Base-by-base conservation (phyloP, 2,113 vertebrate species). In the Rhinopomastus cyanomelas region DNA sequence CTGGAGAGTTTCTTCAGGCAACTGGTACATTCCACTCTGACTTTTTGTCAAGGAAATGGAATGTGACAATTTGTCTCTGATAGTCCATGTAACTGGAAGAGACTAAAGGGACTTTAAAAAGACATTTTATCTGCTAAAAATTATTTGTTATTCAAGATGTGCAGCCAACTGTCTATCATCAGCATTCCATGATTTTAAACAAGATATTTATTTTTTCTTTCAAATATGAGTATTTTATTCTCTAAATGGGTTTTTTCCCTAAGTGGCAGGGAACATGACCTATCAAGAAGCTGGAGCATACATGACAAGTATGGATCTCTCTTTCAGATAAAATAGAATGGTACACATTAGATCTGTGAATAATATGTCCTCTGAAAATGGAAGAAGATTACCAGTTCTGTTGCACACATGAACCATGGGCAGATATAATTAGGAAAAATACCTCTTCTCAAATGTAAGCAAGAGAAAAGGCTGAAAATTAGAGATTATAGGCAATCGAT, bases 321-420 rank as follows among this genome's bases (percentile, higher is more conserved):
- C 6, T 77, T 9, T 81, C 27, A 65, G 21, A 36, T 19, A 79
- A 87, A 74, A 74, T 30, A 4, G 4, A 80, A 55, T 48, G 4
- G 0, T 36, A 3, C 5, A 25, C 22, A 65, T 1, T 9, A 49
- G 1, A 3, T 36, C 12, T 60, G 18, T n/a, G 16, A 65, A 42
- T 69, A 80, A 62, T 1, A 51, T 2, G 2, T 42, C 8, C 27
- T 57, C 36, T 77, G 46, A 81, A 73, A 81, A 32, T 13, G 3
- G 3, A 14, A 78, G 34, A 2, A 67, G 57, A 37, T 49, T n/a
- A 29, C 30, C 19, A 37, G 13, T 73, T 64, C 27, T 72, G 6
- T n/a, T 26, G 37, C 4, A 29, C 2, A 1, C 13, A 8, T 15
- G 11, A 26, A 44, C 5, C 4, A 22, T 20, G 16, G 16, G 73